Base-by-base conservation (phyloP, 2,888 invertebrate species). In the Nycteola revayana region DNA sequence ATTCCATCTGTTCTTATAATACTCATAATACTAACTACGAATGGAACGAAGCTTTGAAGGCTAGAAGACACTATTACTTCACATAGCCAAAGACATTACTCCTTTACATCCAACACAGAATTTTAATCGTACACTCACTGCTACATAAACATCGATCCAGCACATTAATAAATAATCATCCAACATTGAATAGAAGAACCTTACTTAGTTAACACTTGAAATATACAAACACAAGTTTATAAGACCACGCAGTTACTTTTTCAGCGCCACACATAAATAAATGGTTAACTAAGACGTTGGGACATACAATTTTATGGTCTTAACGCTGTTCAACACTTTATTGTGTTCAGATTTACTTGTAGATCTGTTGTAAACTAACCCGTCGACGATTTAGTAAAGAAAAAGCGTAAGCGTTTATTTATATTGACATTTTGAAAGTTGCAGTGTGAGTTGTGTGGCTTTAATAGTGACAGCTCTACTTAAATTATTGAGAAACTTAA, bases 251-350 rank as follows among this genome's bases (percentile, higher is more conserved):
- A 55, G 44, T 60, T 59, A 64, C 59, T 64, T 70, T 74, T 70
- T 66, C 54, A 59, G 47, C 36, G 37, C 43, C 34, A 30, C 39
- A 45, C 66, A 64, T 71, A 75, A 73, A 78, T 60, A 70, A 69
- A 60, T 50, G 52, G 61, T 60, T 72, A 71, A 73, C 70, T 67
- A 69, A 74, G 71, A 69, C 63, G 64, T 66, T 52, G 64, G 48
- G 64, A 64, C 75, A 68, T 42, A 50, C 51, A 49, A 60, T 60
- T 78, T 79, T 78, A 79, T 74, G 63, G 65, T 37, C 54, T 43
- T 36, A 41, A 43, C 42, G 42, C 49, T 43, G 49, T 39, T 39
- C 37, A 48, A 35, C 49, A 67, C 56, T 77, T 76, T 78, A 75
- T 75, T 64, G 68, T 62, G 44, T 33, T 38, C 35, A 55, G 60